Base-by-base conservation (phyloP, 1,140 invertebrate species). In the Conus ventricosus region DNA sequence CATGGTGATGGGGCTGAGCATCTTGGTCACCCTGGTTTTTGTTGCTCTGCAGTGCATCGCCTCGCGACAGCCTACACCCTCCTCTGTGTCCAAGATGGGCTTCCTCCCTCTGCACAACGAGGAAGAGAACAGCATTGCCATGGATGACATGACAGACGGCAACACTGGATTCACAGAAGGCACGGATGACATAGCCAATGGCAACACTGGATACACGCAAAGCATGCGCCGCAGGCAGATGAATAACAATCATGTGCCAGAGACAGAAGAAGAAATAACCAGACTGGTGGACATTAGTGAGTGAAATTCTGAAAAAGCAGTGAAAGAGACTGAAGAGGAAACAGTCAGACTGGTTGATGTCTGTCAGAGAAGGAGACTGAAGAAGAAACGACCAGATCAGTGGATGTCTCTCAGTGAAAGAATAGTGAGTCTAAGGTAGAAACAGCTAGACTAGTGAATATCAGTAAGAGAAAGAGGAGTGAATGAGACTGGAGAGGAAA, bases 21-120 rank as follows among this genome's bases (percentile, higher is more conserved):
- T 93, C 0, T 63, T 94, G 8, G 91, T 90, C n/a, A 51, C 89
- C 39, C 25, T 94, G 13, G 83, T 94, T 4, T 94, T 92, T 83
- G 87, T 94, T 23, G 87, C 92, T 51, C 91, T 95, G 91, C 93
- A 94, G 88, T 91, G 90, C 78, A 78, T 94, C 10, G 93, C 93
- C 10, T 90, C 90, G 6, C 90, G 88, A 25, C 89, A 82, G 10
- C 53, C 85, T 23, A 88, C 25, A 51, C 75, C 67, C 17, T 78
- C 55, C n/a, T 63, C 84, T 15, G 55, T 81, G 54, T 88, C 89
- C 55, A 85, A 87, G 57, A 54, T 88, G 25, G 89, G 89, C 13
- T 90, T 90, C 82, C 78, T 90, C 67, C 85, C 78, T 8, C 57
- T 90, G 71, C 67, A 89, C 53, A 88, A 84, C 54, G 55, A 80